Base-by-base conservation (phyloP, 2,888 invertebrate genomes). In the Meteorus colon region DNA sequence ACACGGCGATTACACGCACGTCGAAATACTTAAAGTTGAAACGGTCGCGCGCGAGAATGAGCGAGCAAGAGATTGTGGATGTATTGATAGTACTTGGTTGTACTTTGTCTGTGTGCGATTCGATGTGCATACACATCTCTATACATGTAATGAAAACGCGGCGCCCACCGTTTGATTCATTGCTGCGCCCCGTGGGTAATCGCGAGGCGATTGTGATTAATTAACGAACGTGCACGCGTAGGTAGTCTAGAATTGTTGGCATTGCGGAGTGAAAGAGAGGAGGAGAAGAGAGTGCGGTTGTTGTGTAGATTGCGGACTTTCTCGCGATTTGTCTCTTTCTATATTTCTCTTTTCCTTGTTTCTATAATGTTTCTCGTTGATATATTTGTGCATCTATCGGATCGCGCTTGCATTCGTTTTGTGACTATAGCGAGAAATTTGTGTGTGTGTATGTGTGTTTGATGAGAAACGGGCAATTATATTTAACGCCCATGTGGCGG, bases 121-220 rank as follows among this genome's bases (percentile, higher is more conserved):
- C 4, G 2, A 48, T 48, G 4, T 48, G n/a, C 4, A 48, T 48
- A n/a, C 16, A 6, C 4, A n/a, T 48, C 16, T 48, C 4, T 48
- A 48, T n/a, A 48, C n/a, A 48, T 48, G n/a, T 55, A 55, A 24
- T 55, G 55, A 55, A 55, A 55, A 55, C 19, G 55, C 55, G 55
- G 55, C 51, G 51, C 73, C 63, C 63, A 48, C 73, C 73, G 41
- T 76, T 76, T 76, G 76, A 76, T 76, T 76, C 76, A 76, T 76
- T 62, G 67, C 72, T 37, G 67, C 69, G 69, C 68, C 76, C 76
- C 37, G 73, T 73, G 72, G 69, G 76, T 76, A 76, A 76, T 76
- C 76, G 73, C 76, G 41, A 67, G 76, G 69, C 69, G 76, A 76
- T 76, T 76, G 76, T 76, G 76, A 76, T 76, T 76, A 76, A 76